Base-by-base conservation (phyloP, 2,888 invertebrate genomes). In the Microctonus aethiopoides region DNA sequence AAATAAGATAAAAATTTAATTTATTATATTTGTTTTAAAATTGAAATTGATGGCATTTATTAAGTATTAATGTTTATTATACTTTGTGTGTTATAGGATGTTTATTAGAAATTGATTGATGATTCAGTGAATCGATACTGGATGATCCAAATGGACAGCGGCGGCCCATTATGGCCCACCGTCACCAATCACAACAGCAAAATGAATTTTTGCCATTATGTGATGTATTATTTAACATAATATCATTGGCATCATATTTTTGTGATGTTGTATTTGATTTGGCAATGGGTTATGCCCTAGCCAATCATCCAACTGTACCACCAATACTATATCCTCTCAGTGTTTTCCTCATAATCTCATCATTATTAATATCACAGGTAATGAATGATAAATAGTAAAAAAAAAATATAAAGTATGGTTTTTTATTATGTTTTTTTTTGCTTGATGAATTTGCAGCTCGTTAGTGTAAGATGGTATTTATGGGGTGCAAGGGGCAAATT, bases 191-290 rank as follows among this genome's bases (percentile, higher is more conserved):
- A 68, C 82, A 81, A 69, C 80, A 81, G 71, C 86, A 84, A 75
- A 81, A 86, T 72, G 95, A 96, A 89, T 95, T 95, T 87, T 90
- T 96, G 87, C 95, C 95, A 78, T 90, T 96, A 85, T 96, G 96
- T 90, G 96, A 96, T 88, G 93, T 95, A 76, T 89, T 96, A 60
- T 96, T 96, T 89, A 96, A 96, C 88, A 94, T 96, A 85, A 95
- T 95, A 79, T 95, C 95, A 60, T 88, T 96, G 78, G 95, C 95
- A 70, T 94, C 94, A 26, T 95, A 96, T 86, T 96, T 96, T 87
- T 95, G 95, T 89, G 95, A 95, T 89, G 92, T 95, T 74, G 95
- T 95, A 7, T 96, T 96, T 86, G 95, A 96, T 87, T 90, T 95
- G 72, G 92, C 95, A 69, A 92, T 95, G 89, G 92, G 94, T 57